Base-by-base conservation (phyloP, 2,113 vertebrate genomes). In the Uria aalge region DNA sequence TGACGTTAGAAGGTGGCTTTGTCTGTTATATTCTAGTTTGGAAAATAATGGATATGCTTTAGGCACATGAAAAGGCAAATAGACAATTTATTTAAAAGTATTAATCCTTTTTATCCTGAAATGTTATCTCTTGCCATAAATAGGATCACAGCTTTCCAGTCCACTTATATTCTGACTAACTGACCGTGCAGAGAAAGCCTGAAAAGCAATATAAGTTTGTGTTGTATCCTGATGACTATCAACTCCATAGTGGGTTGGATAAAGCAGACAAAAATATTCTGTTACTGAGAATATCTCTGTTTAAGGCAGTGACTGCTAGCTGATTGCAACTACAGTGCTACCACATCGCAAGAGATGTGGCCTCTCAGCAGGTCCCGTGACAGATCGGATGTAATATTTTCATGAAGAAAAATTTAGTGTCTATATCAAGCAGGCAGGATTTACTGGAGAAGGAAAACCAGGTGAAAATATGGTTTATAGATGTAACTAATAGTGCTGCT, bases 1-100 rank as follows among this genome's bases (percentile, higher is more conserved):
- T 97, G 95, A 97, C 13, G 50, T 95, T 82, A 79, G 78, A 94
- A 87, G 91, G 81, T 85, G 76, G 93, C 91, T 95, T 95, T 97
- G 84, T 91, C 87, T 94, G 40, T 87, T 92, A 8, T 60, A 88
- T 72, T 38, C 75, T 41, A 55, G 78, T 93, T 90, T 92, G 88
- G 78, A 88, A 82, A 90, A 66, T 74, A 92, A 82, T 63, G 78
- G 60, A 36, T 85, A 50, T 0, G 6, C 18, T 92, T 88, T 41
- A 69, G 87, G 72, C 76, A 73, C 40, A 55, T 21, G 71, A 94
- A 89, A 71, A 85, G 69, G 77, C 71, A 91, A 94, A 94, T 16
- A 85, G 89, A 82, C 71, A 96, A 96, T 89, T 88, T 92, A 86
- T 93, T 93, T 95, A 19, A 69, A 94, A 90, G 38, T 92, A 95